Conservation (phyloP, 2,888 invertebrate genomes). For the Cetonia aurata region DNA sequence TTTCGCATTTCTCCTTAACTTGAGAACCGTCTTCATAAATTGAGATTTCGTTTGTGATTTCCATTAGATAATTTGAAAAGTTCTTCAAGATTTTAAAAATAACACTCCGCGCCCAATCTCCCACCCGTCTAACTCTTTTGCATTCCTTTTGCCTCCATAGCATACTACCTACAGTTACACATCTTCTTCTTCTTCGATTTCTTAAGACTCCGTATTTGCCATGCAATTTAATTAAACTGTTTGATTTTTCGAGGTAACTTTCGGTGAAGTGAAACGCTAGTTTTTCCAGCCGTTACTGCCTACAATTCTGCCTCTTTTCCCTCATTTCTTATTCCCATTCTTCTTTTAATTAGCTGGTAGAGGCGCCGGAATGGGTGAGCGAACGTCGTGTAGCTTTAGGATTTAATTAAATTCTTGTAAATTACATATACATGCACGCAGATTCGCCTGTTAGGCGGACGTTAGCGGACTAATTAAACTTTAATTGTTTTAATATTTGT, state of each 20-base stretch:
- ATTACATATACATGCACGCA: not conserved
- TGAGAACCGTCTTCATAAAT: conserved; percentile 43
- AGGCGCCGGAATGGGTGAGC: not conserved
- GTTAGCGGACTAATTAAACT: conserved; percentile 13
- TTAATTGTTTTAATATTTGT: conserved; percentile 19
- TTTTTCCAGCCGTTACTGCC: not conserved
- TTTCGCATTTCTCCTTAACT: conserved; percentile 13
- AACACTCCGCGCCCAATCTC: conserved; percentile 17
- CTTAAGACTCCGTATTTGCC: conserved; percentile 34
- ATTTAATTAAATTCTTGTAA: conserved; percentile 33
- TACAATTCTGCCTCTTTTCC: not conserved
- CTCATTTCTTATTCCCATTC: not conserved
- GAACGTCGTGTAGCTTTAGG: conserved; percentile 13
- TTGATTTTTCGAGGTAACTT: conserved; percentile 32
- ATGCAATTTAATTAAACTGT: conserved; percentile 42
- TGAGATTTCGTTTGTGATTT: conserved; percentile 47
- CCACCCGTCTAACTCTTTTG: too few species aligned
- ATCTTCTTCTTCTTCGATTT: not conserved
- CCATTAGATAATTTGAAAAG: conserved; percentile 48
- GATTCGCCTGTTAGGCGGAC: not conserved
- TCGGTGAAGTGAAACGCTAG: not conserved
- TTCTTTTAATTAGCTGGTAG: conserved; percentile 18
- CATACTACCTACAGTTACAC: too few species aligned
- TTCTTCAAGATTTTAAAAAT: conserved; percentile 44
- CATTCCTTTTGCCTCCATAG: too few species aligned